Base-by-base conservation (phyloP, 2,888 invertebrate genomes). In the Ormyrus labotus region DNA sequence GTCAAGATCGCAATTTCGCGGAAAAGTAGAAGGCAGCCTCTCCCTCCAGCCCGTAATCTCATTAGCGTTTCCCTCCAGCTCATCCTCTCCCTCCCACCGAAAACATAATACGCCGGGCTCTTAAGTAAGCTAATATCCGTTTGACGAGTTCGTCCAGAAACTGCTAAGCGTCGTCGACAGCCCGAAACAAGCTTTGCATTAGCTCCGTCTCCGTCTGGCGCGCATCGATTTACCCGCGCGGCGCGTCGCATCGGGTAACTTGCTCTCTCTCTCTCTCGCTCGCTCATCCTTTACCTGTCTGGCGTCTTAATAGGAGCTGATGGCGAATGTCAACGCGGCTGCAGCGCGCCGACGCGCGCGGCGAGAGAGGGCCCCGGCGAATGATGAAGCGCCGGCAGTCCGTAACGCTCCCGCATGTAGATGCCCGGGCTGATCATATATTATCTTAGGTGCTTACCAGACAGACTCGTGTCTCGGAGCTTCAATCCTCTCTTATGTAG, bases 181-280 rank as follows among this genome's bases (percentile, higher is more conserved):
- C 84, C 84, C 80, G 82, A 85, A 86, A 85, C 86, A 85, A 84
- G 86, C 84, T 86, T 86, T 85, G 83, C 81, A 74, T 80, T 34
- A 61, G 64, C 61, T 74, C 76, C 76, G 63, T 58, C 72, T 69
- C 11, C 67, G 10, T 65, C 70, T 58, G 34, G 34, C 34, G 34
- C 63, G 58, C 74, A 10, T 69, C 55, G 68, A 61, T 64, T 51
- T 69, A 61, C 64, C 50, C 11, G n/a, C 57, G 65, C 45, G 10
- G 47, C 75, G 47, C n/a, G 63, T 75, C 64, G 68, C 72, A 6
- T 70, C 71, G 13, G 55, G 68, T 74, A 69, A 75, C 70, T 72
- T 53, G 53, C 57, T 45, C 34, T 34, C 3, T 34, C 34, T 3
- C 2, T 34, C 2, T 19, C 34, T 34, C 34, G 0, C 2, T 2